Base-by-base conservation (phyloP, 2,888 invertebrate species). In the Synergus gifuensis region DNA sequence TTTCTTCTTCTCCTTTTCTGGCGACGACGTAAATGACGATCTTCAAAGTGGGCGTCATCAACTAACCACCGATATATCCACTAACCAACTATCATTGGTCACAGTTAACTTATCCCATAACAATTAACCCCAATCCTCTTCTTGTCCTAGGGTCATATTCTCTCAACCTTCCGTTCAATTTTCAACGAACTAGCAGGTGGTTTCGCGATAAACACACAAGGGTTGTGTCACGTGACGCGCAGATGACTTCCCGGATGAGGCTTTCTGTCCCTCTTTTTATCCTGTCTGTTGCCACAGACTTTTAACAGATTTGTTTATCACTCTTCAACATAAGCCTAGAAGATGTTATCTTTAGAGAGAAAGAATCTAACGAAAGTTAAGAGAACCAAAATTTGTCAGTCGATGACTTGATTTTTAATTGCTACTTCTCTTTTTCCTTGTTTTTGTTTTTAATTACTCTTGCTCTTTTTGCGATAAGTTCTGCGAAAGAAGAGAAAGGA, bases 1-100 rank as follows among this genome's bases (percentile, higher is more conserved):
- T 73, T 73, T 73, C 73, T 73, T 73, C 73, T 73, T 73, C 73
- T 73, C 73, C 73, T 73, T 73, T 54, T 49, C 49, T 73, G 73
- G 49, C 49, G 36, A n/a, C 44, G 63, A 63, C 42, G 66, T n/a
- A 40, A 40, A 42, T 42, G 73, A 36, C 36, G 36, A 49, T 73
- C 28, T n/a, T 36, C 49, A 49, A 73, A 73, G 54, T 73, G 73
- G 73, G 73, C 54, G 49, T 73, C 54, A 73, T 73, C 54, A 36
- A 28, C 73, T 22, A 36, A 46, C 67, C 46, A 66, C 12, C 22
- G 5, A 42, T 28, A 67, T 67, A 18, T 69, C 12, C 46, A 69
- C 22, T 16, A 22, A 67, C 22, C 46, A 69, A 66, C 67, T 42
- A 49, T 16, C 49, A 28, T 54, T 28, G 22, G 9, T 69, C 28